Evolutionary conservation across 2,797 vertebrate genomes (phyloP), one percentile per base, ranked within the genome.

Genomic region (Hydrolagus colliei): DNA sequence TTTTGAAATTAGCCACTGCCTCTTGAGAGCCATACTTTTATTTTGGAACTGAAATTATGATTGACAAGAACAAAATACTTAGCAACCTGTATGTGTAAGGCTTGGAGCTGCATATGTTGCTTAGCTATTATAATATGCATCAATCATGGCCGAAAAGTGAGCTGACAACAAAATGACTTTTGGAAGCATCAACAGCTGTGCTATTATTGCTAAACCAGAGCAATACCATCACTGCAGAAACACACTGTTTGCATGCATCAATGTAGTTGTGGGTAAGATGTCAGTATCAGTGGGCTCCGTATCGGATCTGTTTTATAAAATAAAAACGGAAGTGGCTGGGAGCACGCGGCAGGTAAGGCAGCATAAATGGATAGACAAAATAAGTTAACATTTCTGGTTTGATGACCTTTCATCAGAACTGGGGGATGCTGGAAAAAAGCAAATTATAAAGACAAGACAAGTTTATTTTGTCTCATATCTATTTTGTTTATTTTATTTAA

Each of bases 21-120:
- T 82, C 7, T 62, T 67, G 22, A 27, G 22, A 82, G 22, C 63
- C 79, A 16, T 20, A 82, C 67, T 78, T 78, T 35, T 27, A 32
- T 82, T 82, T 82, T 68, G 62, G 4, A 68, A 35, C 79, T 67
- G 32, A 18, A 67, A 65, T 13, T 82, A 32, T 82, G 79, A 68
- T 65, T 68, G 79, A 68, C 35, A 67, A 82, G 41, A 52, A 68
- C 27, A 41, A 67, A 27, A 35, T 16, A 82, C 32, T 35, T 63
- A 35, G 27, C 14, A 65, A 14, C 65, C 27, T 32, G 41, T 52
- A 80, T 61, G 9, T 61, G 20, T 16, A 77, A 77, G 16, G 59
- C 41, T n/a, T 41, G 7, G 41, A 61, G 52, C 75, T 59, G 12
- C 41, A 14, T 32, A 32, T 82, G 16, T 0, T n/a, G 9, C 63